Base-by-base conservation (phyloP, 2,113 vertebrate species). In the Ammodytes dubius region DNA sequence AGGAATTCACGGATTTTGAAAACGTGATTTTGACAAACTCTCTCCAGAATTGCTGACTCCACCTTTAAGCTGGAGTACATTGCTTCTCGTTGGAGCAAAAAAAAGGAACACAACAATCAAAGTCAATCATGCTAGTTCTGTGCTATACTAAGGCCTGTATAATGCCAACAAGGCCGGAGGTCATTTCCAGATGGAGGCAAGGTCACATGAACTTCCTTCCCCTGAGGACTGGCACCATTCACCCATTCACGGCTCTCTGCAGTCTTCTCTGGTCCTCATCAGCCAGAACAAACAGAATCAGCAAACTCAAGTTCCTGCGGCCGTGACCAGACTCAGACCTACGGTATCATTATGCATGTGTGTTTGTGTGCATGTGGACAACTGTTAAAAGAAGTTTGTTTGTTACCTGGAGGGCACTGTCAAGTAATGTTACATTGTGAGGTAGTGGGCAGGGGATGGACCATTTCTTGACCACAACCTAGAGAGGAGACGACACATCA, bases 381-480 rank as follows among this genome's bases (percentile, higher is more conserved):
- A 50, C 7, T 8, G 15, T 4, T 52, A 40, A n/a, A 59, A 49
- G 39, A 69, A 70, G 45, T 42, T 61, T 59, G 10, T n/a, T 67
- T 70, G 42, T 86, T 88, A 90, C 86, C 88, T 90, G 77, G 35
- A 74, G 74, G 69, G 88, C 46, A 93, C 94, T 94, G 93, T 95
- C 83, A 74, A 77, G 86, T 6, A 85, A 17, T 0, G 93, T 91
- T n/a, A 86, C 71, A 42, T 94, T 96, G 56, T 91, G 79, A 71
- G 96, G 95, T 50, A 99, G 92, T 15, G 98, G 98, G 87, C 98
- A 99, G 43, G 97, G 97, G 78, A 99, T 94, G 4, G 94, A 95
- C 97, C 97, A 98, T 72, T 98, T 99, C 92, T 98, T 99, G 46
- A 99, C 87, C 52, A 98, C 81, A 79, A 98, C 57, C 97, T 99